phyloP scores from a whole-genome alignment of 2,113 vertebrate species.

The Hemicordylus capensis region DNA sequence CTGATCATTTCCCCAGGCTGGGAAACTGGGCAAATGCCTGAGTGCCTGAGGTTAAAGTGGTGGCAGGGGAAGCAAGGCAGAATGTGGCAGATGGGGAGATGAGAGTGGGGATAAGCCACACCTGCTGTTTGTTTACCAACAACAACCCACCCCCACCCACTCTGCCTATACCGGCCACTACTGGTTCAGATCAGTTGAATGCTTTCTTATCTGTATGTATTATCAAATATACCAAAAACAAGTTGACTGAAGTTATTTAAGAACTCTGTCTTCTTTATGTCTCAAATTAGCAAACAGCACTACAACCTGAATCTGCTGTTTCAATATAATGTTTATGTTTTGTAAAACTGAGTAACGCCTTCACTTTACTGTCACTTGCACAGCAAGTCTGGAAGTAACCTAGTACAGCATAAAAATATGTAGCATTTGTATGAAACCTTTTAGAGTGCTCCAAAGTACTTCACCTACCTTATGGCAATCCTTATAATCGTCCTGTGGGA shows the following conservation, averaged over 20 bases:
- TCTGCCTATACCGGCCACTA: too few relatives aligned
- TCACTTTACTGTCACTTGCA: slow-evolving; percentile 28
- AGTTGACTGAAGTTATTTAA: neutral
- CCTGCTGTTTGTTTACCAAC: too few relatives aligned
- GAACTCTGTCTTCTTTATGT: slow-evolving; percentile 31
- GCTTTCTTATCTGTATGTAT: neutral
- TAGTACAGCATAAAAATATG: neutral
- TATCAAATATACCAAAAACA: neutral
- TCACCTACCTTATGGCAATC: neutral
- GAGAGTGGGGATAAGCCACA: too few relatives aligned
- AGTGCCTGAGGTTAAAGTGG: too few relatives aligned
- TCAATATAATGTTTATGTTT: slow-evolving; percentile 8
- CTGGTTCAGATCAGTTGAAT: neutral
- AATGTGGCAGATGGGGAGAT: too few relatives aligned
- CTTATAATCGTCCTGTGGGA: neutral
- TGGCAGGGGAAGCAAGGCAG: too few relatives aligned
- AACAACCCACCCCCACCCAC: too few relatives aligned
- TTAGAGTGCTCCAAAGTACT: neutral
- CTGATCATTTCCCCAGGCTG: too few relatives aligned
- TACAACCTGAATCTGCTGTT: neutral
- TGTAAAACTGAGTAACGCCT: slow-evolving; percentile 25
- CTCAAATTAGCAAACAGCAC: slow-evolving; percentile 27
- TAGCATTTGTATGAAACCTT: neutral
- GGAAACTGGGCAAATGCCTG: too few relatives aligned
- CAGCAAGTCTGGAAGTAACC: slow-evolving; percentile 11